phyloP scores from a whole-genome alignment of 2,888 invertebrate genomes.

The Tenthredo notha region DNA sequence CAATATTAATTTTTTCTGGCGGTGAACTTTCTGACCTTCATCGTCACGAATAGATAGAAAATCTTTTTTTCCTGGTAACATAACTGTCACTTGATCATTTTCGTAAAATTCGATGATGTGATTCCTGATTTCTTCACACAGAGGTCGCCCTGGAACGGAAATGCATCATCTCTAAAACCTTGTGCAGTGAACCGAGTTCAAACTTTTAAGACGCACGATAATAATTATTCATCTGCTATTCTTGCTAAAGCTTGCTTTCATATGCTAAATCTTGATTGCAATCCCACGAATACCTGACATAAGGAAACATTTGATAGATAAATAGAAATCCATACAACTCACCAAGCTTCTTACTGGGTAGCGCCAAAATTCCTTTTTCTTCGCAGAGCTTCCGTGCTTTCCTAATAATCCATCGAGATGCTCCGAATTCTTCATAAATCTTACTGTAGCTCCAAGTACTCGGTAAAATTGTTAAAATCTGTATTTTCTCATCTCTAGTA shows the following conservation, averaged over 20 bases:
- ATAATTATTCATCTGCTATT: too few species aligned
- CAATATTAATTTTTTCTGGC: conserved; percentile 5
- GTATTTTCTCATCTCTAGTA: not conserved
- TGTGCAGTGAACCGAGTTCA: not conserved
- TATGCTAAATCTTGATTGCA: too few species aligned
- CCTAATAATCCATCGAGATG: not conserved
- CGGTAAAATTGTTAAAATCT: conserved; percentile 4
- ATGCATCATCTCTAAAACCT: not conserved
- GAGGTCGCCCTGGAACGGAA: conserved; percentile 13
- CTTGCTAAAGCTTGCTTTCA: too few species aligned
- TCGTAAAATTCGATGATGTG: not conserved
- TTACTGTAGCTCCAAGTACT: not conserved
- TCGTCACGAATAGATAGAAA: not conserved
- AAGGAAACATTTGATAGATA: too few species aligned
- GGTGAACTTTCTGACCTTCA: not conserved
- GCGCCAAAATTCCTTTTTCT: not conserved
- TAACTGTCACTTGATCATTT: conserved; percentile 9
- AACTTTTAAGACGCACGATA: not conserved
- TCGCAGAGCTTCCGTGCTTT: not conserved
- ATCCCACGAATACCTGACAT: too few species aligned
- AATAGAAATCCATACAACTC: not conserved
- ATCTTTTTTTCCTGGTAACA: conserved; percentile 18
- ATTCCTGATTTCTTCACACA: not conserved
- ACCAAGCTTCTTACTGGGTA: not conserved
- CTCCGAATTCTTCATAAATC: not conserved